These are phyloP conservation scores for Lepidocyrtinus sp. DNA, from an alignment of 2,888 invertebrate species.

Conservation along the genomic window DNA sequence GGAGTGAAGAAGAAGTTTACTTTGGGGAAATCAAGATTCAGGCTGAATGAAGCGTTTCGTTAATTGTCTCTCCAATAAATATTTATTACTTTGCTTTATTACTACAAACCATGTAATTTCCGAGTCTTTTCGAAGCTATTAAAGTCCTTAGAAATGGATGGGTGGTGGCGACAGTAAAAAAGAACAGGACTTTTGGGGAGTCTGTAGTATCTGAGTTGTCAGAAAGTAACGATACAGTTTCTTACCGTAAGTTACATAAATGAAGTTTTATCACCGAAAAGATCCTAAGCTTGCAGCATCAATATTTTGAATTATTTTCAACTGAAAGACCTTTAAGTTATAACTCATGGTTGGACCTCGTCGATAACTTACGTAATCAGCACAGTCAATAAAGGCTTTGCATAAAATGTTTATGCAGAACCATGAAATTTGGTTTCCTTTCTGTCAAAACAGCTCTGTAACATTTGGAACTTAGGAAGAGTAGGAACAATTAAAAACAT, in stretches of 20 bases:
- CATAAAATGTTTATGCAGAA: too few species aligned
- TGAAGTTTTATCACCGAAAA: not conserved
- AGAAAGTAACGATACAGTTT: not conserved
- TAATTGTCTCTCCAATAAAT: conserved; percentile 71
- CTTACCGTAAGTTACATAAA: not conserved
- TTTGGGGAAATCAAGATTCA: conserved; percentile 67
- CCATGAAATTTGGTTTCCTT: not conserved
- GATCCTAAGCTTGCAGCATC: too few species aligned
- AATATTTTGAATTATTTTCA: too few species aligned
- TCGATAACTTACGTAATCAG: too few species aligned
- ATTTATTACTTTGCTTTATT: conserved; percentile 70
- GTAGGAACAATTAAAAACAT: too few species aligned
- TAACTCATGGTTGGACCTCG: too few species aligned
- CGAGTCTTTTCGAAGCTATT: conserved; percentile 58
- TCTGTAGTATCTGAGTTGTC: not conserved
- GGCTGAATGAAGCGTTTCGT: conserved; percentile 66
- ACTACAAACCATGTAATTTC: conserved; percentile 64
- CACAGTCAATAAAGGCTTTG: too few species aligned
- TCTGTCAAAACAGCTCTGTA: too few species aligned
- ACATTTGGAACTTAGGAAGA: too few species aligned
- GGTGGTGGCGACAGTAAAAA: conserved; percentile 53
- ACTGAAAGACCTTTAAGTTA: conserved; percentile 1
- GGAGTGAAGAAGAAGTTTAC: conserved; percentile 28
- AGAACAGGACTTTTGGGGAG: not conserved
- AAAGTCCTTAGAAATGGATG: conserved; percentile 61